Percentiles rank a stretch among this genome's conserved stretches.
These are phyloP conservation scores for Dioctria linearis DNA, from an alignment of 2,888 invertebrate genomes.

Conservation along the genomic window DNA sequence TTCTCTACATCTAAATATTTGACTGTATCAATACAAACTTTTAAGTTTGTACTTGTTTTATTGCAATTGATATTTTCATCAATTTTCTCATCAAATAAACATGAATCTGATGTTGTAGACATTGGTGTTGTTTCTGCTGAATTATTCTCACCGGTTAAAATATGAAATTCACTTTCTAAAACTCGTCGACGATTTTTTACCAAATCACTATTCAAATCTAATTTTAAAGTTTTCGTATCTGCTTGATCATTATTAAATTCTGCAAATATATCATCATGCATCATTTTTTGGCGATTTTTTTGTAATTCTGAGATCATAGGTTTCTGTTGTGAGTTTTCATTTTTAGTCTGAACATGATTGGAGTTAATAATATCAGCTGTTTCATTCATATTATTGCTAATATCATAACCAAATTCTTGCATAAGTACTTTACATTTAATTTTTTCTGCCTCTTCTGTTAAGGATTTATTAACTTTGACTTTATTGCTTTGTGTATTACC, in stretches of 20 bases:
- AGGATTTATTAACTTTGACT: background rate
- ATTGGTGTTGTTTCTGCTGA: conserved; percentile 62
- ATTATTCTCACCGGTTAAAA: conserved; percentile 60
- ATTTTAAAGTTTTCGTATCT: conserved; percentile 61
- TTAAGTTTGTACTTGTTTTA: conserved; percentile 2
- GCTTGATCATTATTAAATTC: conserved; percentile 61
- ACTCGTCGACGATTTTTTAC: conserved; percentile 63
- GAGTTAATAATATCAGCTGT: conserved; percentile 64
- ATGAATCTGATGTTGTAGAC: conserved; percentile 64
- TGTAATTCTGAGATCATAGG: conserved; percentile 66
- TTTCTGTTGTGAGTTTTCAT: background rate
- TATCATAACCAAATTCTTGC: conserved; percentile 74
- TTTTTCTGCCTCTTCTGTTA: conserved; percentile 72
- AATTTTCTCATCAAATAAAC: conserved; percentile 42
- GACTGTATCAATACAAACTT: conserved; percentile 34
- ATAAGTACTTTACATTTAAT: conserved; percentile 77
- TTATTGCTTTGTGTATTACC: conserved; percentile 53
- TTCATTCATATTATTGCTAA: conserved; percentile 64
- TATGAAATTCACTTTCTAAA: conserved; percentile 64
- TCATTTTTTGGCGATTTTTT: conserved; percentile 68
- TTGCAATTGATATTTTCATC: conserved; percentile 29
- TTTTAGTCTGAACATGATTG: conserved; percentile 59
- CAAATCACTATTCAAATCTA: conserved; percentile 64
- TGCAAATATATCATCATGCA: conserved; percentile 65
- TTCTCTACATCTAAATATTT: conserved; percentile 57